These are phyloP conservation scores for Eupithecia centaureata DNA, from an alignment of 2,888 invertebrate species.

Conservation along the genomic window DNA sequence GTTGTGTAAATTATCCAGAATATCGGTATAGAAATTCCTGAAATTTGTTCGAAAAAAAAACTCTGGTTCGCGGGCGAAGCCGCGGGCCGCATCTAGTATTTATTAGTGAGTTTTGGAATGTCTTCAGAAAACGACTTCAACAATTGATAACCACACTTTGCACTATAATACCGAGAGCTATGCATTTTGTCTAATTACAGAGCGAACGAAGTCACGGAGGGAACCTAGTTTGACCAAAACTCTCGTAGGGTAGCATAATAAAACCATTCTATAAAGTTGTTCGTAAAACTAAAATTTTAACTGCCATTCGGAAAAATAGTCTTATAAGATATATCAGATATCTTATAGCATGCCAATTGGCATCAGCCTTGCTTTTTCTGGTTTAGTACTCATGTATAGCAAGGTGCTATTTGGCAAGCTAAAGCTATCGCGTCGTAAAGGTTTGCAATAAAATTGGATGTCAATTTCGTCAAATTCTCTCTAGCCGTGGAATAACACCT, in stretches of 20 bases:
- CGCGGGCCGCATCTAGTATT: background rate
- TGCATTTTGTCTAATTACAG: no score
- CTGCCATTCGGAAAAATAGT: background rate
- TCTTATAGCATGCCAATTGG: background rate
- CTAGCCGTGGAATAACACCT: no score
- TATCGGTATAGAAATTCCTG: no score
- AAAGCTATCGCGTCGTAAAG: background rate
- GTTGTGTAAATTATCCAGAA: no score
- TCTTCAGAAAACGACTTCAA: no score
- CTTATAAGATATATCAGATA: background rate
- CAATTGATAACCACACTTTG: no score
- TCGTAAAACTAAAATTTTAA: background rate
- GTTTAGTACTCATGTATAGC: background rate
- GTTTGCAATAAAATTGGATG: background rate
- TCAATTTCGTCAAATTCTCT: background rate
- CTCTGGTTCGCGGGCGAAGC: no score
- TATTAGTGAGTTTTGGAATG: no score
- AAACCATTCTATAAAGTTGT: background rate
- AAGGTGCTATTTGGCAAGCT: conserved; percentile 5
- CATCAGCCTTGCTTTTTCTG: background rate
- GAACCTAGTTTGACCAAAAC: background rate
- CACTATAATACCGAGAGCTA: no score
- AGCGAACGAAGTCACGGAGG: background rate
- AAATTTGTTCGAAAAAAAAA: no score
- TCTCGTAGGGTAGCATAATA: background rate